Evolutionary conservation across 1,140 invertebrate species (phyloP).

Genomic region (Aphis gossypii): DNA sequence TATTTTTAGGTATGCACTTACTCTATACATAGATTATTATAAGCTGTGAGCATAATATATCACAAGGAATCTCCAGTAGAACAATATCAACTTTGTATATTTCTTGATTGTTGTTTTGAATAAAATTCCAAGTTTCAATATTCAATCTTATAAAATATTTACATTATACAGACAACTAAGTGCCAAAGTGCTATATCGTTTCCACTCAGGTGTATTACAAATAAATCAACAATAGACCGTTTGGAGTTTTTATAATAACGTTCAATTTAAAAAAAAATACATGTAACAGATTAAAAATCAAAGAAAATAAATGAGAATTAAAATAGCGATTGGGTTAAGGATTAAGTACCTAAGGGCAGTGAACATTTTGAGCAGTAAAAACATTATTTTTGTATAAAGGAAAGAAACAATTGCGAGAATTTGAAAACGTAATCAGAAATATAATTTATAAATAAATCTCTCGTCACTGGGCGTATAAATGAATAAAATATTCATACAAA

Average conservation of each 20-base stretch:
- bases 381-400: background rate
- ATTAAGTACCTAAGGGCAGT: background rate
- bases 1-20: background rate
- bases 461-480: background rate
- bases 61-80: background rate
- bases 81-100: background rate
- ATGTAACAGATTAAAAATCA: background rate
- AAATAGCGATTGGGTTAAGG: background rate
- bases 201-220: background rate
- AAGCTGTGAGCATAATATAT: background rate
- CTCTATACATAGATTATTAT: background rate
- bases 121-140: background rate
- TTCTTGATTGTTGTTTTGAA: background rate
- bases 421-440: background rate
- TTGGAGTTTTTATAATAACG: background rate
- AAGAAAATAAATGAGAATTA: background rate
- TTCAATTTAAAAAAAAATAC: background rate
- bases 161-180: background rate
- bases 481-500: constrained; percentile 2
- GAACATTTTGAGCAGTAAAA: background rate
- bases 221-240: background rate
- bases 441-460: background rate
- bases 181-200: background rate
- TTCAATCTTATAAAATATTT: background rate
- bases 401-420: background rate